Percentiles rank a stretch among this genome's conserved stretches.
phyloP scores from a whole-genome alignment of 2,797 vertebrate species.

The Poeciliopsis infans region DNA sequence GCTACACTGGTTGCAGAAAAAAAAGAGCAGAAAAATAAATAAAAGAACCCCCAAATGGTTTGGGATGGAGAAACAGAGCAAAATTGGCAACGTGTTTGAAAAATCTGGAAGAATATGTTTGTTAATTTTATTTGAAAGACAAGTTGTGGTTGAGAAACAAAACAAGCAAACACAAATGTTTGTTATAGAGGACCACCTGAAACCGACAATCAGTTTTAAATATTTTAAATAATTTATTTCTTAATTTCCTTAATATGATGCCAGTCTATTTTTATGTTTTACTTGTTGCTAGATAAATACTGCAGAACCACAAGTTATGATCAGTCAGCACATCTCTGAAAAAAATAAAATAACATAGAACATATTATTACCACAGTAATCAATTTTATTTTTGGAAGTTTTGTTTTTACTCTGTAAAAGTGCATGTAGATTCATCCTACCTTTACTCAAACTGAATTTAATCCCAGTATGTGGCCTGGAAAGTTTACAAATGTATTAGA shows the following conservation, averaged over 20 bases:
- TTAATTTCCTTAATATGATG: background rate
- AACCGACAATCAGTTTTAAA: background rate
- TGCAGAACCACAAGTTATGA: background rate
- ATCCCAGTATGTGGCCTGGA: background rate
- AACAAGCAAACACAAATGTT: constrained; percentile 22
- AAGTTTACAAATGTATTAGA: background rate
- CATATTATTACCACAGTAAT: background rate
- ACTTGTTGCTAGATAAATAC: background rate
- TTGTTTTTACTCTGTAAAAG: background rate
- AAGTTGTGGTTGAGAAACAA: constrained; percentile 24
- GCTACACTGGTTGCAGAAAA: constrained; percentile 25
- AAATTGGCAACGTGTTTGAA: background rate
- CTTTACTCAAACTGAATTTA: background rate
- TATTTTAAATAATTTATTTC: background rate
- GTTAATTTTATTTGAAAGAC: background rate
- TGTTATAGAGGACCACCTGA: background rate
- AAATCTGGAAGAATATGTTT: background rate
- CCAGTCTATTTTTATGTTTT: background rate
- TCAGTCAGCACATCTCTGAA: background rate
- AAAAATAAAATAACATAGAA: background rate
- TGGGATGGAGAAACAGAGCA: background rate
- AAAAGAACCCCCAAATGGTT: background rate
- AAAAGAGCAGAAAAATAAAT: background rate
- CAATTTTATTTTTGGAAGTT: background rate
- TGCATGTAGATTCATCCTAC: background rate